Evolutionary conservation across 2,888 invertebrate genomes (phyloP).

Genomic region (Margaritifera margaritifera): DNA sequence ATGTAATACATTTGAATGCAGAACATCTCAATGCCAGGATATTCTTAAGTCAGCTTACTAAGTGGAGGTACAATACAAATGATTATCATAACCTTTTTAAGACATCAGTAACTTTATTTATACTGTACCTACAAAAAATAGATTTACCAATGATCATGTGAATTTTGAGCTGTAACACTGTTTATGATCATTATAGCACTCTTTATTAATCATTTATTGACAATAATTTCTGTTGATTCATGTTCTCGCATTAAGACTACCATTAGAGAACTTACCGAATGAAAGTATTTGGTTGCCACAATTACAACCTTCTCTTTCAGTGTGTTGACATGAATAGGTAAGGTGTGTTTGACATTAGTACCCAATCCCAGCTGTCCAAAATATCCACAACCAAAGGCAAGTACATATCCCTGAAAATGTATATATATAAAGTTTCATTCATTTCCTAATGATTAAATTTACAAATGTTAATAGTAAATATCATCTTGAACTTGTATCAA

Average conservation of each 20-base stretch:
- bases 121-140: no score
- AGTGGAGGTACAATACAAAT: no score
- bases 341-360: slow-evolving; percentile 62
- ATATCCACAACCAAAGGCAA: slow-evolving; percentile 84
- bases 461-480: no score
- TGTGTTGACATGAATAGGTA: slow-evolving; percentile 44
- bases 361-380: slow-evolving; percentile 86
- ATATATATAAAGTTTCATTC: background rate
- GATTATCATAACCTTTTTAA: no score
- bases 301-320: slow-evolving; percentile 67
- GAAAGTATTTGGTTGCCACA: slow-evolving; percentile 83
- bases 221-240: background rate
- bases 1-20: no score
- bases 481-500: no score
- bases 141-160: no score
- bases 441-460: no score
- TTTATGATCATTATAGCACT: background rate
- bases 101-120: no score
- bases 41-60: no score
- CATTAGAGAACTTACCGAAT: slow-evolving; percentile 78
- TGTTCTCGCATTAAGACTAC: no score
- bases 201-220: background rate
- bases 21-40: no score
- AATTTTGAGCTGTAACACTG: background rate
- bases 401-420: slow-evolving; percentile 78